phyloP scores from a whole-genome alignment of 2,888 invertebrate species.

The Halocaridina rubra region DNA sequence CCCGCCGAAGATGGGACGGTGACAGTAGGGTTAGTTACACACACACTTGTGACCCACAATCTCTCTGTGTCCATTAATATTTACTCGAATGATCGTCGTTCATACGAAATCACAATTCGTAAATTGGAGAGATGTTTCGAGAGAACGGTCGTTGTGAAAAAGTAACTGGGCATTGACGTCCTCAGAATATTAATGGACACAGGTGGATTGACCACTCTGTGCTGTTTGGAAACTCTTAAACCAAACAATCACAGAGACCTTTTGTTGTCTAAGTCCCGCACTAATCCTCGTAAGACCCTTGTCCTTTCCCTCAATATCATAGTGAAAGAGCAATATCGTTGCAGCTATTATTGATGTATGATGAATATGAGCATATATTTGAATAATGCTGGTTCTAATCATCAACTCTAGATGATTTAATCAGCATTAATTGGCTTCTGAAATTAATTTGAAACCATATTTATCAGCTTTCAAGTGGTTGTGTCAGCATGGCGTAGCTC shows the following conservation, averaged over 20 bases:
- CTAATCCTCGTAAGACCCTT: conserved; percentile 11
- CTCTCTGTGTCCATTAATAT: not conserved
- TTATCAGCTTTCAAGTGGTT: not conserved
- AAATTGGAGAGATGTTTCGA: no score
- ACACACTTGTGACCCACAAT: conserved; percentile 41
- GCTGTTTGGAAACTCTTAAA: conserved; percentile 42
- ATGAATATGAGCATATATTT: not conserved
- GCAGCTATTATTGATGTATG: not conserved
- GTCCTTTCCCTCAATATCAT: conserved; percentile 10
- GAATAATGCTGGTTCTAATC: not conserved
- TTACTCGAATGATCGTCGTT: no score
- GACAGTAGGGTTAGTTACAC: conserved; percentile 63
- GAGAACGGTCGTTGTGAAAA: no score
- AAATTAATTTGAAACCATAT: no score
- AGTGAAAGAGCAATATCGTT: conserved; percentile 46
- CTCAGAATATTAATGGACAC: not conserved
- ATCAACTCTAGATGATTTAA: no score
- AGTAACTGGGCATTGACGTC: no score
- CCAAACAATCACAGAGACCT: conserved; percentile 20
- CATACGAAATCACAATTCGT: no score
- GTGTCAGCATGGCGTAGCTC: not conserved
- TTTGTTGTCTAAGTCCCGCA: conserved; percentile 45
- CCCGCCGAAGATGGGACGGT: conserved; percentile 63
- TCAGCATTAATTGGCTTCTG: no score
- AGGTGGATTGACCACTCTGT: conserved; percentile 31